phyloP scores from a whole-genome alignment of 2,113 vertebrate species.

The Anas platyrhynchos region DNA sequence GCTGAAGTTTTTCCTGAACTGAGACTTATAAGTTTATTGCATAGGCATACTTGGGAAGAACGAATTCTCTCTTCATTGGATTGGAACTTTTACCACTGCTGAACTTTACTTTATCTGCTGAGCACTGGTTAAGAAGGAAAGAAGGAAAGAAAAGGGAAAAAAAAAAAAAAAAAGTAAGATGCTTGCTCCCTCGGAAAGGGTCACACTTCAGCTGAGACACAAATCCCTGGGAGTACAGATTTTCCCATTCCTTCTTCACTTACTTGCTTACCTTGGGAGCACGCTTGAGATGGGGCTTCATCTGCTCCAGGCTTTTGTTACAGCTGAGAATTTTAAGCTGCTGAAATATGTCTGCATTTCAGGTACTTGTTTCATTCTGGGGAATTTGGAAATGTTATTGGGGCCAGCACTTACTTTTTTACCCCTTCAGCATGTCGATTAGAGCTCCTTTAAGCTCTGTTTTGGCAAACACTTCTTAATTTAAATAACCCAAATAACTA shows the following conservation, averaged over 20 bases:
- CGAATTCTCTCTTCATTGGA: not conserved
- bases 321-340: not conserved
- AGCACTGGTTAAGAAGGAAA: not conserved
- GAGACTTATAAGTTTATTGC: not conserved
- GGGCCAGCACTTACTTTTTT: not conserved
- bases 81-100: not conserved
- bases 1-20: not conserved
- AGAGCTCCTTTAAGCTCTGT: not conserved
- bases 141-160: not conserved
- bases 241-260: not conserved
- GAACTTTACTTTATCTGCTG: not conserved
- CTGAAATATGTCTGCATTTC: not conserved
- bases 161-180: not conserved
- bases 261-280: not conserved
- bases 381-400: not conserved
- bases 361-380: not conserved
- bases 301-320: not conserved
- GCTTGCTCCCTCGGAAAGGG: not conserved
- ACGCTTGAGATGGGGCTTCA: not conserved
- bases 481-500: not conserved
- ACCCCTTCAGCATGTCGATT: not conserved
- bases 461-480: not conserved
- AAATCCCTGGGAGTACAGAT: not conserved
- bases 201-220: not conserved
- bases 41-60: not conserved